Base-by-base conservation (phyloP, 2,113 vertebrate genomes). In the Acanthochromis polyacanthus region DNA sequence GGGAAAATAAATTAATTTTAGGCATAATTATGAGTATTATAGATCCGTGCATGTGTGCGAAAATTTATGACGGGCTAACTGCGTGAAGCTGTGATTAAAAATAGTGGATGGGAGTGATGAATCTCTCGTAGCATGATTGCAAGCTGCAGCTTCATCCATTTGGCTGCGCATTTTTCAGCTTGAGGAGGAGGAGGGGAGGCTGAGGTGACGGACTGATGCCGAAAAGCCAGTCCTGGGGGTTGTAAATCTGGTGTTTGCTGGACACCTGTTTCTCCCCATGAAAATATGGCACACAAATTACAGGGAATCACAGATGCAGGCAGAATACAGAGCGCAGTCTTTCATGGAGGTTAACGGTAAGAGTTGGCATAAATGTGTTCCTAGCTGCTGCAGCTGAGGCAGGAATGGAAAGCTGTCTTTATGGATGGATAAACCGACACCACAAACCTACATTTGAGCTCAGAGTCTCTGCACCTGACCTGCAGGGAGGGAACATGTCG, bases 1-100 rank as follows among this genome's bases (percentile, higher is more conserved):
- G 48, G 77, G 65, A 75, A 86, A 61, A 82, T 69, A 68, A 83
- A 89, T 85, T 68, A 67, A 87, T 80, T 75, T 56, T 9, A 83
- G 22, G 52, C 56, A 81, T 88, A 81, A 86, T 90, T 80, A 88
- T 88, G 45, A 65, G 59, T 45, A 72, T 75, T 65, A 17, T 62
- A 69, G 17, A 15, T 7, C 0, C 16, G 36, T 80, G 78, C 56
- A 19, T 67, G 52, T 64, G 69, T 63, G 28, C 52, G 69, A 65
- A 53, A 84, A 86, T 90, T 19, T 78, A 64, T 81, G 71, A 70
- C 36, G 1, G 32, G 56, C 15, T 46, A 52, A 36, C 48, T 63
- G 16, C 0, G 12, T 60, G 57, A 70, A 64, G 62, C 48, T 69
- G 28, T 78, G 72, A 87, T 87, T 71, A 81, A 87, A 86, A 74